These are phyloP conservation scores for Apotomis turbidana DNA, from an alignment of 2,888 invertebrate genomes.

Conservation along the genomic window DNA sequence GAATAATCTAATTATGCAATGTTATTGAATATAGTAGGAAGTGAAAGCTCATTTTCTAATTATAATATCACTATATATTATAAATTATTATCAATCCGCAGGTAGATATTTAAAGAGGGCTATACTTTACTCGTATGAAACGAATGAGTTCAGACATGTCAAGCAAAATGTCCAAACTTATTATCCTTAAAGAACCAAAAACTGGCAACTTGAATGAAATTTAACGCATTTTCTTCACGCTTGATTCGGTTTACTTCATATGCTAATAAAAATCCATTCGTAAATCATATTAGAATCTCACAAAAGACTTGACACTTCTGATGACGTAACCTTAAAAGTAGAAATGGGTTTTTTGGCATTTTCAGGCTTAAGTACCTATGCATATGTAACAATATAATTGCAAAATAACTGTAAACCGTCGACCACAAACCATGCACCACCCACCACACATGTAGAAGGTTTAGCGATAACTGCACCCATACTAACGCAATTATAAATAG, in stretches of 20 bases:
- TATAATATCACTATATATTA: background rate
- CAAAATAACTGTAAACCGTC: slow-evolving; percentile 17
- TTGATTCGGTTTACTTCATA: slow-evolving; percentile 8
- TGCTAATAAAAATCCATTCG: background rate
- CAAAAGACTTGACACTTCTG: background rate
- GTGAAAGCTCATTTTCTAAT: slow-evolving; percentile 19
- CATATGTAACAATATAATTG: background rate
- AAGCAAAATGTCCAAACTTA: background rate
- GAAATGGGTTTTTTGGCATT: background rate
- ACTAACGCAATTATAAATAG: slow-evolving; percentile 69
- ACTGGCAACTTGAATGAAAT: slow-evolving; percentile 5
- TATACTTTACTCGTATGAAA: no score
- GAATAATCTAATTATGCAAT: slow-evolving; percentile 7
- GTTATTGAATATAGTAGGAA: background rate
- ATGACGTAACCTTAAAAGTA: background rate
- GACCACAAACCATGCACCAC: slow-evolving; percentile 35
- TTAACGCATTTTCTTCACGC: slow-evolving; percentile 1
- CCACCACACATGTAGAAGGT: slow-evolving; percentile 49
- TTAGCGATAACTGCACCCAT: slow-evolving; percentile 48
- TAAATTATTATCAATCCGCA: background rate
- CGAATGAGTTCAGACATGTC: background rate
- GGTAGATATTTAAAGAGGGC: background rate
- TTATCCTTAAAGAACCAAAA: background rate
- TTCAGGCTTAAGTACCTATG: background rate
- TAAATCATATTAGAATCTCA: slow-evolving; percentile 6